Conservation (phyloP, 1,140 invertebrate species). For the Daktulosphaira vitifoliae region DNA sequence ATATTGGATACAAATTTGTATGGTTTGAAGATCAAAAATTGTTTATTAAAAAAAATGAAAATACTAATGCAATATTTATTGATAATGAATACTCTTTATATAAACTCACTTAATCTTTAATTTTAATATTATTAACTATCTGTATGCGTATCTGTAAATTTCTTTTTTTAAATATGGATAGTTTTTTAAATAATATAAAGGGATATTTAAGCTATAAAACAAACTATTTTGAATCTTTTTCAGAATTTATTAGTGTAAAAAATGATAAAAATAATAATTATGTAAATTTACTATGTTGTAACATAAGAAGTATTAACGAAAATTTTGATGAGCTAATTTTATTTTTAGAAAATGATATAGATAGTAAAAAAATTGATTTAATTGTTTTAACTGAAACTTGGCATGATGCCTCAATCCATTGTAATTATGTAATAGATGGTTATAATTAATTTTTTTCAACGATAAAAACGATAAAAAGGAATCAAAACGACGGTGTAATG, state of each 20-base stretch:
- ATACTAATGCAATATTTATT: background rate
- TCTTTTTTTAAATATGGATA: conserved; percentile 7
- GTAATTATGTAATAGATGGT: background rate
- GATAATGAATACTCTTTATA: background rate
- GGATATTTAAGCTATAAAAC: background rate
- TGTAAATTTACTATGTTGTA: conserved; percentile 3
- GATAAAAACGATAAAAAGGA: background rate
- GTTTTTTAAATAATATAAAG: background rate
- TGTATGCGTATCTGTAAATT: background rate
- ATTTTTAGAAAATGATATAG: background rate
- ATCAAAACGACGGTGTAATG: background rate
- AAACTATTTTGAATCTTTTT: no score
- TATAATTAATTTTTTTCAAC: conserved; percentile 3
- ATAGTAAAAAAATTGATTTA: background rate
- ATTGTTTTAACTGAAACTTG: background rate
- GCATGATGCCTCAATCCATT: background rate
- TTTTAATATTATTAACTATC: background rate
- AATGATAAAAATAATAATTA: background rate
- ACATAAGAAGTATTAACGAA: background rate
- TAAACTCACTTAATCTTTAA: background rate
- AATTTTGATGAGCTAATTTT: background rate
- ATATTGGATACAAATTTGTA: no score
- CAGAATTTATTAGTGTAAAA: background rate
- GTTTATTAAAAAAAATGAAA: conserved; percentile 6
- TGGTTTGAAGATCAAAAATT: background rate